Evolutionary conservation across 2,113 vertebrate genomes (phyloP).

Genomic region (Tautogolabrus adspersus): DNA sequence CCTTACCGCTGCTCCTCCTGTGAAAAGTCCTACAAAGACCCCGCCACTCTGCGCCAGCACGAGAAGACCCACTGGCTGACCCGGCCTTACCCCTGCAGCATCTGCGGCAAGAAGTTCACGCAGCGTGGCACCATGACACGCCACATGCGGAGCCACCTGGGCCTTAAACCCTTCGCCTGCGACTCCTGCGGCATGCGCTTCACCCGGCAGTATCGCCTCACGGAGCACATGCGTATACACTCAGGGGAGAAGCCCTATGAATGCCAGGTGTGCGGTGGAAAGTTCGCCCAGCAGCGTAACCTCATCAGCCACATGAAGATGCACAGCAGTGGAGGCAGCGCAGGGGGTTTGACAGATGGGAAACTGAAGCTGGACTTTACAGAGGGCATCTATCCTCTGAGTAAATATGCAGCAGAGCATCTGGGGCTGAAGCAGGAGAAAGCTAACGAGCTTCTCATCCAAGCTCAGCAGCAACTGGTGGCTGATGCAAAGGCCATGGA

Average conservation of each 20-base stretch:
- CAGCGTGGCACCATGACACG: constrained; percentile 99
- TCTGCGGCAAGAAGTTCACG: constrained; percentile 99
- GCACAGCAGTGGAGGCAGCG: constrained; percentile 88
- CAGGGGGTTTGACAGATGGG: constrained; percentile 85
- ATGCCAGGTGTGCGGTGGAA: constrained; percentile 98
- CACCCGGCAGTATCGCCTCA: constrained; percentile 98
- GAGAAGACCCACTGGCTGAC: constrained; percentile 99
- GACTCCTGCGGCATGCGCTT: constrained; percentile 99
- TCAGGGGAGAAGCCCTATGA: constrained; percentile 99
- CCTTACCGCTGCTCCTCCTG: constrained; percentile 96
- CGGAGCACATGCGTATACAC: constrained; percentile 99
- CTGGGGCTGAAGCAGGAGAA: constrained; percentile 96
- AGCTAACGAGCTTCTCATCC: constrained; percentile 91
- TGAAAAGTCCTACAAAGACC: constrained; percentile 99
- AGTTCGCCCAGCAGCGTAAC: constrained; percentile 99
- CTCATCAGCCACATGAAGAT: constrained; percentile 99
- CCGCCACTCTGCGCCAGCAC: constrained; percentile 95
- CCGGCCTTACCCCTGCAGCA: constrained; percentile 97
- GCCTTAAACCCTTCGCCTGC: constrained; percentile 98
- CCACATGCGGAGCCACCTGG: constrained; percentile 99
- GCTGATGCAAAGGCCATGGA: constrained; percentile 94
- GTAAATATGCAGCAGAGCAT: constrained; percentile 94
- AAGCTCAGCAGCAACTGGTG: constrained; percentile 92
- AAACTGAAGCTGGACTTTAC: constrained; percentile 94
- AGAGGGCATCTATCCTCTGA: constrained; percentile 94